phyloP scores from a whole-genome alignment of 2,888 invertebrate species.

The Apotomis capreana region DNA sequence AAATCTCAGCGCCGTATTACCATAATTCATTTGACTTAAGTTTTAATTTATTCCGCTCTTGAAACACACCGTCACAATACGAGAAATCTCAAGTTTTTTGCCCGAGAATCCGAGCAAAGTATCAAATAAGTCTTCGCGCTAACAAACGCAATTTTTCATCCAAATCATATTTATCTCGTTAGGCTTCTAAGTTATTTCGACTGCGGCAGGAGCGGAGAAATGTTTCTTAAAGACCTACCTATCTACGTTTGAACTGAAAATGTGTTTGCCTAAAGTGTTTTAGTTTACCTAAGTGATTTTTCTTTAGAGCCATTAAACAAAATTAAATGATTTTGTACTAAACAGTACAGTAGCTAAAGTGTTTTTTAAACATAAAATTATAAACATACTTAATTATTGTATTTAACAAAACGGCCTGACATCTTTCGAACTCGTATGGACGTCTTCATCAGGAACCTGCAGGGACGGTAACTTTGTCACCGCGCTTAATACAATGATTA shows the following conservation, averaged over 20 bases:
- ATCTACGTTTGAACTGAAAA: not conserved
- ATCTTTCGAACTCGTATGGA: too few species aligned
- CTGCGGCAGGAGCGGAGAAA: not conserved
- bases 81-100: conserved; percentile 22
- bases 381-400: too few species aligned
- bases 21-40: not conserved
- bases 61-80: conserved; percentile 25
- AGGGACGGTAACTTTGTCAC: too few species aligned
- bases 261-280: not conserved
- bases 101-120: conserved; percentile 11
- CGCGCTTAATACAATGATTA: too few species aligned
- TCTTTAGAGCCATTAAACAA: too few species aligned
- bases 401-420: too few species aligned
- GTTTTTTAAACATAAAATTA: too few species aligned
- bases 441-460: too few species aligned
- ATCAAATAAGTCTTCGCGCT: conserved; percentile 24
- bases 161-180: conserved; percentile 23
- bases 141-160: conserved; percentile 23
- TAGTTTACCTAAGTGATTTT: not conserved
- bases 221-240: not conserved
- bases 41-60: conserved; percentile 3
- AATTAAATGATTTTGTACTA: too few species aligned
- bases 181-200: not conserved
- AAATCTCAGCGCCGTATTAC: conserved; percentile 5
- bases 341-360: too few species aligned